Conservation (phyloP, 1,140 invertebrate genomes). For the Phenacoccus solenopsis region DNA sequence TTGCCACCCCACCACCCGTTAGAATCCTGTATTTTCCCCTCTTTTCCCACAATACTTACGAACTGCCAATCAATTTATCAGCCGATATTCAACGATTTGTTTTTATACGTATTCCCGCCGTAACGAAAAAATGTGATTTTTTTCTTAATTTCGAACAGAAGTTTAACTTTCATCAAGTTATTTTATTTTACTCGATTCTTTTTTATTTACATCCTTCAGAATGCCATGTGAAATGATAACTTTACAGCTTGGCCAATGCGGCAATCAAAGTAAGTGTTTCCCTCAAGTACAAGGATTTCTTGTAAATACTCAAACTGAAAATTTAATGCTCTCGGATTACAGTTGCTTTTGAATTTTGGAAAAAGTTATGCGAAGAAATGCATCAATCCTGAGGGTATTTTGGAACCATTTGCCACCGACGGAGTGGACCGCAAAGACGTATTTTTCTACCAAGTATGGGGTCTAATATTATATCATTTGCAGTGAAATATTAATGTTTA, state of each 20-base stretch:
- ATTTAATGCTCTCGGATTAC: constrained; percentile 17
- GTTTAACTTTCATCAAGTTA: too few species aligned
- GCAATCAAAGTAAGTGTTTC: constrained; percentile 87
- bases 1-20: too few species aligned
- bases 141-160: too few species aligned
- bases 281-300: constrained; percentile 16
- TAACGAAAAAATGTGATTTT: too few species aligned
- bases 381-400: constrained; percentile 92
- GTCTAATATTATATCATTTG: not conserved
- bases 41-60: too few species aligned
- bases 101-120: too few species aligned
- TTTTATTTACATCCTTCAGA: constrained; percentile 30
- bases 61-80: too few species aligned
- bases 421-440: constrained; percentile 90
- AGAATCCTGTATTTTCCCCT: too few species aligned
- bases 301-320: not conserved
- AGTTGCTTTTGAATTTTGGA: constrained; percentile 99
- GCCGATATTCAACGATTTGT: too few species aligned
- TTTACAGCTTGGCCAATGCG: constrained; percentile 94
- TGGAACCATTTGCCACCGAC: constrained; percentile 87
- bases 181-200: too few species aligned
- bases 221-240: constrained; percentile 99
- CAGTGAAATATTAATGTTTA: too few species aligned
- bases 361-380: constrained; percentile 93
- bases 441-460: constrained; percentile 88